These are phyloP conservation scores for Philonicus albiceps DNA, from an alignment of 2,888 invertebrate species.

Conservation along the genomic window DNA sequence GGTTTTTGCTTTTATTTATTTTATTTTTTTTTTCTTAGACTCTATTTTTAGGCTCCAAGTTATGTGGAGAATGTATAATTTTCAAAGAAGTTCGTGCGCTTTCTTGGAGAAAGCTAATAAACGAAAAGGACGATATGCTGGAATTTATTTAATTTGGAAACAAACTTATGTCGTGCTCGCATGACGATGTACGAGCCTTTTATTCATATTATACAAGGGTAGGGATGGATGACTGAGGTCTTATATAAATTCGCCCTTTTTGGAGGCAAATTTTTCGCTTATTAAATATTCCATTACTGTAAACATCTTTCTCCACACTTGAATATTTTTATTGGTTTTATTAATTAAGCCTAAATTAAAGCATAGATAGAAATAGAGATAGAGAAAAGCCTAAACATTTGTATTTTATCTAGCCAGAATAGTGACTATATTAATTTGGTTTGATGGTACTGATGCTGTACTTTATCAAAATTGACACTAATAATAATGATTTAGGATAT, in stretches of 20 bases:
- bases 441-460: too few relatives aligned
- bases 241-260: not conserved
- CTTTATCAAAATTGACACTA: too few relatives aligned
- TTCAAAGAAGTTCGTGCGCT: not conserved
- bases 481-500: too few relatives aligned
- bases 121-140: not conserved
- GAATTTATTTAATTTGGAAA: not conserved
- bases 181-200: not conserved
- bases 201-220: not conserved
- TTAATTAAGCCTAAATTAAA: too few relatives aligned
- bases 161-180: not conserved
- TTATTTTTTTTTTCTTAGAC: not conserved
- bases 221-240: not conserved
- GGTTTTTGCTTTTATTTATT: not conserved
- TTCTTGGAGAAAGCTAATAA: not conserved
- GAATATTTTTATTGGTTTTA: too few relatives aligned
- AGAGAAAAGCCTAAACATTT: too few relatives aligned
- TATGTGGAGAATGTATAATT: not conserved
- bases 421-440: too few relatives aligned
- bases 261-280: not conserved
- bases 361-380: too few relatives aligned
- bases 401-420: too few relatives aligned
- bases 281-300: not conserved
- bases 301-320: too few relatives aligned
- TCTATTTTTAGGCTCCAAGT: not conserved